Base-by-base conservation (phyloP, 1,140 invertebrate species). In the Drosophila nasuta region DNA sequence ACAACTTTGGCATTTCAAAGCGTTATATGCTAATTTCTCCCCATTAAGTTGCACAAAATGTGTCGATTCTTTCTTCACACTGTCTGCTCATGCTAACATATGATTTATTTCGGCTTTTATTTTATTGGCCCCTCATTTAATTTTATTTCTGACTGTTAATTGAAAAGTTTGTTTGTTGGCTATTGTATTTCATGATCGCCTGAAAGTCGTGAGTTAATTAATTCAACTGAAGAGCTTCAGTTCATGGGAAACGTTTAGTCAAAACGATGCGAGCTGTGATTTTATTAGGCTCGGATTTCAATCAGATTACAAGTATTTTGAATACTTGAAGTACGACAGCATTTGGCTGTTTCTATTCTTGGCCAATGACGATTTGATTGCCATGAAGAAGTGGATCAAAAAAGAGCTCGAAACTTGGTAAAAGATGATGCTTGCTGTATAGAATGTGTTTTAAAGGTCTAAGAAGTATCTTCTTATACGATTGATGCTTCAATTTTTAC, bases 1-100 rank as follows among this genome's bases (percentile, higher is more conserved):
- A 86, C 54, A 48, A 30, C 30, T 79, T 76, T 60, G 82, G 82
- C 54, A 86, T 86, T 79, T 63, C 71, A 57, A 62, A 35, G 33
- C 5, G 73, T 75, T 45, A 75, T 45, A 75, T 83, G 73, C 67
- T 80, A 80, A 83, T 76, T 49, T 58, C 20, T 56, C 30, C 15
- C n/a, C 8, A 10, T 72, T 52, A 35, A 51, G 63, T 66, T 45
- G 45, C 38, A 51, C 43, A 58, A 75, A 51, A 51, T 58, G n/a
- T 28, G 15, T 58, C 77, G 51, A 57, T 43, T 66, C 20, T 69
- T 25, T 72, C 38, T 56, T 75, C 68, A 60, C 5, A n/a, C 41
- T 13, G 35, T 38, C 56, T 57, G 45, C 35, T 41, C 60, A 17
- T 41, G 20, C 20, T 25, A 25, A 4, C 20, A 25, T 52, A 35